A percentile compares a stretch with the other conserved stretches of the same genome.
phyloP scores from a whole-genome alignment of 2,113 vertebrate species.

The Salvator merianae region DNA sequence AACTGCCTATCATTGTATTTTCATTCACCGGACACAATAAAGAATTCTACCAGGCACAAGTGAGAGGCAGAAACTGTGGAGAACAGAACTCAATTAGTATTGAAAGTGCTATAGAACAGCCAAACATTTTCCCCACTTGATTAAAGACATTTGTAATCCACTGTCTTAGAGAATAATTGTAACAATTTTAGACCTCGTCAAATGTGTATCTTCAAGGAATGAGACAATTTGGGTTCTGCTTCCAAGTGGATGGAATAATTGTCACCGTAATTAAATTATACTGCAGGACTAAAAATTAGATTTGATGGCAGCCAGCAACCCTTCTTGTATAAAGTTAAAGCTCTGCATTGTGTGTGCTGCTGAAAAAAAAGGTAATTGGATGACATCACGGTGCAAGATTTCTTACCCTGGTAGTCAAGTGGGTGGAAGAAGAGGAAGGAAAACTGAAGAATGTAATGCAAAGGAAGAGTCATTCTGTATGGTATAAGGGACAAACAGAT shows the following conservation, averaged over 20 bases:
- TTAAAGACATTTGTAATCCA: slow-evolving; percentile 16
- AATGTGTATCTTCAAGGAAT: neutral
- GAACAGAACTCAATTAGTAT: neutral
- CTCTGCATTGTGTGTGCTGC: neutral
- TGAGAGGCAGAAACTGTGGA: neutral
- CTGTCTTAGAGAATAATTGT: slow-evolving; percentile 2
- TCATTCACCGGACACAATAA: neutral
- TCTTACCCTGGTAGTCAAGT: neutral
- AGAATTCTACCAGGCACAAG: neutral
- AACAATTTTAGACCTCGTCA: neutral
- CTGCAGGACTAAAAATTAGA: neutral
- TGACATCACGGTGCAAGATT: neutral
- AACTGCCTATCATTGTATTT: neutral
- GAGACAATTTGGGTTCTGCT: slow-evolving; percentile 2
- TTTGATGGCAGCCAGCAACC: neutral
- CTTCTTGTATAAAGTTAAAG: neutral
- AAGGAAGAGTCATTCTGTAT: neutral
- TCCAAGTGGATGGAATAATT: slow-evolving; percentile 15
- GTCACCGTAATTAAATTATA: slow-evolving; percentile 22
- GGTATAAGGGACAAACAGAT: neutral
- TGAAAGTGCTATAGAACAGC: neutral
- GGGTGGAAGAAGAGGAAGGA: too few relatives aligned
- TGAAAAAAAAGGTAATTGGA: neutral
- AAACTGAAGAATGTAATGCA: neutral
- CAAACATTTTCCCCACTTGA: neutral